Conservation (phyloP, 2,888 invertebrate genomes). For the Sphaerophoria rueppellii region DNA sequence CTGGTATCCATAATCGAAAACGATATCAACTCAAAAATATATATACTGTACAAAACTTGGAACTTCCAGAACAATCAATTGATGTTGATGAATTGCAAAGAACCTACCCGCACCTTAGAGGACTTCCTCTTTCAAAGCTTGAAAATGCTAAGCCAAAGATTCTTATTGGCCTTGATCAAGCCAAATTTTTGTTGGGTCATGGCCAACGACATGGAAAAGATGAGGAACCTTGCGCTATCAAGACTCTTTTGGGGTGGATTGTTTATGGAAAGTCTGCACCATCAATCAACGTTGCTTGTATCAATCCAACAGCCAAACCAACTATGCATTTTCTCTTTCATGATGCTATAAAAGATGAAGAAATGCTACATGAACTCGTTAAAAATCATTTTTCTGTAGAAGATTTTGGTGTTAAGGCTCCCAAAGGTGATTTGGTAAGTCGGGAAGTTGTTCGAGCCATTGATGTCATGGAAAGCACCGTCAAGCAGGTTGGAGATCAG, state of each 20-base stretch:
- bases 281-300: neutral
- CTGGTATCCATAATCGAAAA: slow-evolving; percentile 8
- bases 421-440: slow-evolving; percentile 16
- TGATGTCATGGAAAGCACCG: slow-evolving; percentile 25
- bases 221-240: slow-evolving; percentile 30
- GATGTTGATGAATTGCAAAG: slow-evolving; percentile 1
- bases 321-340: slow-evolving; percentile 40
- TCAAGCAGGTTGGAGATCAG: slow-evolving; percentile 8
- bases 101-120: slow-evolving; percentile 11
- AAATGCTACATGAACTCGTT: slow-evolving; percentile 36
- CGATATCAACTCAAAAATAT: slow-evolving; percentile 12
- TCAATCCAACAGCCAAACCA: slow-evolving; percentile 4
- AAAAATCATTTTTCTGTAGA: slow-evolving; percentile 31
- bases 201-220: slow-evolving; percentile 37
- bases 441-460: slow-evolving; percentile 12
- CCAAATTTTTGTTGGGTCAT: slow-evolving; percentile 34
- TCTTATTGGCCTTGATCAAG: slow-evolving; percentile 44
- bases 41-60: slow-evolving; percentile 14
- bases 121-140: slow-evolving; percentile 15
- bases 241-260: slow-evolving; percentile 48
- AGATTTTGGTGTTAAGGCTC: slow-evolving; percentile 25
- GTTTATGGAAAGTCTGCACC: slow-evolving; percentile 36
- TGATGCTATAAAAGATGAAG: slow-evolving; percentile 37
- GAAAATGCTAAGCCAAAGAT: slow-evolving; percentile 24
- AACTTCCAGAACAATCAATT: slow-evolving; percentile 24